These are phyloP conservation scores for Vanessa tameamea DNA, from an alignment of 1,140 invertebrate species.

Conservation along the genomic window DNA sequence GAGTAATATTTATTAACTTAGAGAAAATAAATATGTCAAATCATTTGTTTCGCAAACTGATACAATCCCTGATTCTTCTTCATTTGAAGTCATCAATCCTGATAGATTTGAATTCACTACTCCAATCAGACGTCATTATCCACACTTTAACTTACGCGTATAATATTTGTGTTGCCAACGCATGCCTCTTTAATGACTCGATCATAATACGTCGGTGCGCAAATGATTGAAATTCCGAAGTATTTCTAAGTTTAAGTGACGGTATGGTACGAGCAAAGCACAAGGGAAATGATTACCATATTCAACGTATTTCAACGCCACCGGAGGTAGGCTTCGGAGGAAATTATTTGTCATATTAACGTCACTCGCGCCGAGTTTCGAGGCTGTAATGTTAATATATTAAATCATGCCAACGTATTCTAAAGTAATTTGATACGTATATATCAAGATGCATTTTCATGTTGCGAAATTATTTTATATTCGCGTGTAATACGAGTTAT, in stretches of 20 bases:
- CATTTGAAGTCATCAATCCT: too few species aligned
- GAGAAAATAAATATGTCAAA: too few species aligned
- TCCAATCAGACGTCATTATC: too few species aligned
- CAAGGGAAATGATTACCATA: conserved; percentile 72
- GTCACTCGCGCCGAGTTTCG: conserved; percentile 62
- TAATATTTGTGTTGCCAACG: not conserved
- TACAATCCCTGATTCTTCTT: too few species aligned
- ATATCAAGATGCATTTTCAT: conserved; percentile 36
- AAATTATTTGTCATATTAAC: conserved; percentile 78
- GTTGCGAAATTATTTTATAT: conserved; percentile 6
- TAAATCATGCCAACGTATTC: conserved; percentile 60
- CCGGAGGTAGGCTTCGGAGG: conserved; percentile 62
- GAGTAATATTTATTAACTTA: too few species aligned
- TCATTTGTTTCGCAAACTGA: too few species aligned
- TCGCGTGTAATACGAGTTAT: not conserved
- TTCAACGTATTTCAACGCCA: conserved; percentile 67
- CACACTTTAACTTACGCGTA: not conserved
- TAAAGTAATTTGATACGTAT: conserved; percentile 54
- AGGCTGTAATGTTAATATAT: conserved; percentile 67
- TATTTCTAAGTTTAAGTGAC: conserved; percentile 62
- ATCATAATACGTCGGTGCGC: conserved; percentile 13
- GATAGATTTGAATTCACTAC: too few species aligned
- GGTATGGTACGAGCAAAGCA: conserved; percentile 48
- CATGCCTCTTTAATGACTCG: conserved; percentile 6
- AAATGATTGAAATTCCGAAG: conserved; percentile 61